Evolutionary conservation across 37 sponge, comb jelly and placozoan genomes (phyloP), one percentile per base, ranked within the genome.

Genomic region (Corticium candelabrum): DNA sequence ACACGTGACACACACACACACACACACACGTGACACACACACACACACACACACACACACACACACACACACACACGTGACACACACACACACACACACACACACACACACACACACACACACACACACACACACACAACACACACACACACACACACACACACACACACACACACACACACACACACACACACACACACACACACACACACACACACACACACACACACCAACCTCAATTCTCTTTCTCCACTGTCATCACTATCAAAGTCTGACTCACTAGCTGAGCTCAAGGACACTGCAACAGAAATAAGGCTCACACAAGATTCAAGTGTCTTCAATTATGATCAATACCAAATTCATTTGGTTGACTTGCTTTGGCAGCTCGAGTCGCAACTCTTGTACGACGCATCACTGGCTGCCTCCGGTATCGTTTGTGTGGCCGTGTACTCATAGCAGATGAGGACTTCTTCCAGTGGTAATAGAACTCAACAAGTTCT

Each of bases 401-500:
- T 27, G 15, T 11, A 50, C 11, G 62, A 21, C 21, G 62, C 62
- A 50, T 50, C 62, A 50, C 62, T n/a, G n/a, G n/a, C 62, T 50
- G 62, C 11, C 74, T 11, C 15, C 74, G 74, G 21, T 15, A 32
- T 15, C 37, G 33, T 72, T 27, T 11, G 21, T 72, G 37, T 11
- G 21, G 36, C 21, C 37, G 11, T 15, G 74, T 21, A 72, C 15
- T n/a, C 33, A 32, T n/a, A 27, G 74, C 74, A 32, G 36, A 29
- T 32, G 33, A 36, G 15, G 74, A 27, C 21, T 27, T 72, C 29
- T 72, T 72, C 74, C 74, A 72, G 74, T 72, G 74, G 21, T 72
- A 72, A 32, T 72, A 72, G 21, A 72, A 72, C 37, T 72, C 74
- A 15, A 72, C 37, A 11, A 72, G 37, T 36, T 72, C 74, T 27